Conservation (phyloP, 2,113 vertebrate species). For the Willisornis vidua region DNA sequence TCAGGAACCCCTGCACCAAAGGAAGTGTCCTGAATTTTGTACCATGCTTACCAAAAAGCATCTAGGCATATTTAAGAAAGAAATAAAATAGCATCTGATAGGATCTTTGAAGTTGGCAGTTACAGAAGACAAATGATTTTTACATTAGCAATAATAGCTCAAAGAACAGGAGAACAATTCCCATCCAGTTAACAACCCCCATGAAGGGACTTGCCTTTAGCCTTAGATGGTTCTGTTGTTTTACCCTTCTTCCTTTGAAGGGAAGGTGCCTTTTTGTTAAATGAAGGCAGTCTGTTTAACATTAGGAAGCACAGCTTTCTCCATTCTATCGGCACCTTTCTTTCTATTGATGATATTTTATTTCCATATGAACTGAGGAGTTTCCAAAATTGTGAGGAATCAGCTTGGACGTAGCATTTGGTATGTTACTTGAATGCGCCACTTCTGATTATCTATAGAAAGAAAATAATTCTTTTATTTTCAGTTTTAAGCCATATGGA, state of each 20-base stretch:
- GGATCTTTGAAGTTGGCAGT: background rate
- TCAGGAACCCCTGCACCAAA: background rate
- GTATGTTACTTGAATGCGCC: background rate
- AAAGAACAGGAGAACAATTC: background rate
- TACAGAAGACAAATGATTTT: background rate
- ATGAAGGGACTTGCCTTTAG: background rate
- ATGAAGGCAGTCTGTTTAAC: background rate
- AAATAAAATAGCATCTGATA: background rate
- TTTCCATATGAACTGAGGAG: background rate
- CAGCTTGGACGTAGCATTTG: background rate
- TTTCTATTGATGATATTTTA: background rate
- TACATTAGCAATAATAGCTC: background rate
- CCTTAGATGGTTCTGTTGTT: background rate
- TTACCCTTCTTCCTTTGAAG: background rate
- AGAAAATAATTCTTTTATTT: conserved; percentile 15
- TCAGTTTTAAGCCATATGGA: background rate
- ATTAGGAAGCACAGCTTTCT: conserved; percentile 1
- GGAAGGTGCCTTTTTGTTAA: background rate
- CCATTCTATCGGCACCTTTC: background rate
- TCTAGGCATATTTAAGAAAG: background rate
- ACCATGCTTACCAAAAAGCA: background rate
- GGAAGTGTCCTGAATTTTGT: background rate
- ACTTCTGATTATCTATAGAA: background rate
- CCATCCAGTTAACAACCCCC: background rate
- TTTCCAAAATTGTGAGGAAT: background rate